phyloP scores from a whole-genome alignment of 2,888 invertebrate genomes.

The Acanthosepion lycidas region DNA sequence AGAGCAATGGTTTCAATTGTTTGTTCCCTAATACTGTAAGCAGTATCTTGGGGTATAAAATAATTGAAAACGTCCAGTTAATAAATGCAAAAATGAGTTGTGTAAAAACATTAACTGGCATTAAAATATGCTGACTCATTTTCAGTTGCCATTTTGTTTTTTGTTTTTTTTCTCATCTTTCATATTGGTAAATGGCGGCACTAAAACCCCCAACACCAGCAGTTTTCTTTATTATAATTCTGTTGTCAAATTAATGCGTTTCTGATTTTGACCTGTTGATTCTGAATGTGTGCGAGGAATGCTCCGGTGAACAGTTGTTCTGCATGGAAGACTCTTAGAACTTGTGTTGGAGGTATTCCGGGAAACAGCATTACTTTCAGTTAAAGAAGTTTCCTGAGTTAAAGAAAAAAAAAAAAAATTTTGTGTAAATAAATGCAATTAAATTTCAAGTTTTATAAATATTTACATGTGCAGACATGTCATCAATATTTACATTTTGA shows the following conservation, averaged over 20 bases:
- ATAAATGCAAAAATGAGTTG: not conserved
- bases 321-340: conserved; percentile 49
- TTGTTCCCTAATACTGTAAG: not conserved
- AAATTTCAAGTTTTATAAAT: no score
- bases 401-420: not conserved
- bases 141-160: not conserved
- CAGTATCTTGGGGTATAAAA: not conserved
- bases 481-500: no score
- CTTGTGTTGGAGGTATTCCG: conserved; percentile 57
- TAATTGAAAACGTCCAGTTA: not conserved
- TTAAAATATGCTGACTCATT: not conserved
- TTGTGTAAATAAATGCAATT: not conserved
- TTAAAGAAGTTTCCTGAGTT: conserved; percentile 66
- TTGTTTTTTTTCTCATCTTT: not conserved
- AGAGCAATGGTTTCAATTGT: not conserved
- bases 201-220: not conserved
- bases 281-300: conserved; percentile 54
- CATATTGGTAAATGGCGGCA: not conserved
- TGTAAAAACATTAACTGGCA: not conserved
- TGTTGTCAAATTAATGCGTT: conserved; percentile 64
- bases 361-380: conserved; percentile 62
- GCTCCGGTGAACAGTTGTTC: not conserved
- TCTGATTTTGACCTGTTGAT: conserved; percentile 57
- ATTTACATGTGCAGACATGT: no score
- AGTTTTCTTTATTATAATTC: conserved; percentile 60